Evolutionary conservation across 2,113 vertebrate species (phyloP).

Genomic region (Sylvicapra grimmia): DNA sequence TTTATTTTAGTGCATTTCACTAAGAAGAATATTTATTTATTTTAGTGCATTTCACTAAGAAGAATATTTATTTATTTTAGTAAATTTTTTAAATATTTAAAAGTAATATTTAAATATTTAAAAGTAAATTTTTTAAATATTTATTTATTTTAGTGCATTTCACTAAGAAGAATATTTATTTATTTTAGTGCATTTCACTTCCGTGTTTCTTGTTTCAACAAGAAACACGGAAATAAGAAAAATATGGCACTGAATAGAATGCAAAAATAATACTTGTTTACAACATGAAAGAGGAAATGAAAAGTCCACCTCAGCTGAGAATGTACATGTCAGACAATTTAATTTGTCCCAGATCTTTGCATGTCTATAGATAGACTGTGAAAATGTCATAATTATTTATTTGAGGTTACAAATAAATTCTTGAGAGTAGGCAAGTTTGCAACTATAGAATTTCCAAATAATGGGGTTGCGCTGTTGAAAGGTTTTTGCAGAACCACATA

Average conservation of each 20-base stretch:
- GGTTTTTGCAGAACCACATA: neutral
- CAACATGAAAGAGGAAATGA: neutral
- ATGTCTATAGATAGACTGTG: neutral
- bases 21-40: too few relatives aligned
- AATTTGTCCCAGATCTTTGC: neutral
- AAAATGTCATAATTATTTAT: neutral
- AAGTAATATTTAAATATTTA: too few relatives aligned
- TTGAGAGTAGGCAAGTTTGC: neutral
- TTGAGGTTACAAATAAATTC: neutral
- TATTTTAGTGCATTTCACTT: neutral
- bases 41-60: neutral
- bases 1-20: too few relatives aligned
- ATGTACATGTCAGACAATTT: neutral
- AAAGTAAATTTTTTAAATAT: too few relatives aligned
- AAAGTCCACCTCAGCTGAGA: neutral
- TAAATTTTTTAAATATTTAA: neutral
- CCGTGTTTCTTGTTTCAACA: too few relatives aligned
- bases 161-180: neutral
- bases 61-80: neutral
- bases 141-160: neutral
- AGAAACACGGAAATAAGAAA: neutral
- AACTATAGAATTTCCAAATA: neutral
- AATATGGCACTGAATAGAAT: neutral
- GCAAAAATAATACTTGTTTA: neutral
- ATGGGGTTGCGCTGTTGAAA: neutral